These are phyloP conservation scores for Eupelmus urozonus DNA, from an alignment of 2,888 invertebrate species.

Conservation along the genomic window DNA sequence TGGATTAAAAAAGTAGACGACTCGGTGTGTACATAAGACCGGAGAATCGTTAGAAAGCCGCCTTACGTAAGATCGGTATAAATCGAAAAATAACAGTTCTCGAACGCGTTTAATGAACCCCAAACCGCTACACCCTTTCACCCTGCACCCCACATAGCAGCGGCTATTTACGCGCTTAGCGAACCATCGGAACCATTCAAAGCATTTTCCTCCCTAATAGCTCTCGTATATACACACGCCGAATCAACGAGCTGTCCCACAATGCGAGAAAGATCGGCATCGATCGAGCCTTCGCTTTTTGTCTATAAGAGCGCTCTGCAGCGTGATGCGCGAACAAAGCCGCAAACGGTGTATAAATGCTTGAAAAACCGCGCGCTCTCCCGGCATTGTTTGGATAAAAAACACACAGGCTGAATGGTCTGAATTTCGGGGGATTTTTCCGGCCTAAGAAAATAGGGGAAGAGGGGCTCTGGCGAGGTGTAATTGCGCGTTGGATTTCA, in stretches of 20 bases:
- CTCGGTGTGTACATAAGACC: too few species aligned
- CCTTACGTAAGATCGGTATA: too few species aligned
- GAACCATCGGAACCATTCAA: conserved; percentile 13
- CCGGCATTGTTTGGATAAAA: conserved; percentile 51
- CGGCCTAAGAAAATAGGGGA: conserved; percentile 54
- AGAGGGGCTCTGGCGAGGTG: conserved; percentile 27
- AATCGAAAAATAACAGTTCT: too few species aligned
- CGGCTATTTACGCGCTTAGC: neutral
- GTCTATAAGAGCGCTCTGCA: too few species aligned
- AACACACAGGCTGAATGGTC: conserved; percentile 8
- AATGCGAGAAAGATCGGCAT: conserved; percentile 49
- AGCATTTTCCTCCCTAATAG: conserved; percentile 22
- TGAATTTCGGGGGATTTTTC: conserved; percentile 37
- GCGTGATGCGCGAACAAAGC: conserved; percentile 38
- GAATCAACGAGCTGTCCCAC: conserved; percentile 18
- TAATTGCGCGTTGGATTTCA: conserved; percentile 54
- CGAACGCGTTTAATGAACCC: too few species aligned
- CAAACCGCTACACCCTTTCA: too few species aligned
- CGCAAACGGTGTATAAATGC: conserved; percentile 43
- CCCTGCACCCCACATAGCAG: too few species aligned
- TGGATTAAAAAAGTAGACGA: too few species aligned
- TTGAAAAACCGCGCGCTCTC: conserved; percentile 43
- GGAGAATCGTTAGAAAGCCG: too few species aligned
- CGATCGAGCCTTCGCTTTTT: conserved; percentile 35
- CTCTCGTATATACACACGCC: neutral